Evolutionary conservation across 1,140 invertebrate genomes (phyloP).

Genomic region (Antheraea pernyi): DNA sequence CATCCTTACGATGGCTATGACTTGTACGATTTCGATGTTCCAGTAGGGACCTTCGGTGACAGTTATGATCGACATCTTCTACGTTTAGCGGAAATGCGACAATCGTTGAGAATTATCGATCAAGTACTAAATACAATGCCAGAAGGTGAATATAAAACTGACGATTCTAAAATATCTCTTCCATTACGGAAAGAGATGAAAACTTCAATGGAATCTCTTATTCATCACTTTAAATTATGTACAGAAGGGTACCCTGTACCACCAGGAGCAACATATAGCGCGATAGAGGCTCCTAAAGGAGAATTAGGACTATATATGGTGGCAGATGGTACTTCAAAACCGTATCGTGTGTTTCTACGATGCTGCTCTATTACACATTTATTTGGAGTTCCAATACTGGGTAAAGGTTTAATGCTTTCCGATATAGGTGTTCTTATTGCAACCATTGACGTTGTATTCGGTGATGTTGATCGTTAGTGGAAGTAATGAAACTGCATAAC

Average conservation of each 20-base stretch:
- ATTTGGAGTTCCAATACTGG: slow-evolving; percentile 81
- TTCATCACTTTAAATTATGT: slow-evolving; percentile 94
- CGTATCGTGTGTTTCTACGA: slow-evolving; percentile 90
- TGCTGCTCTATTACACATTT: slow-evolving; percentile 88
- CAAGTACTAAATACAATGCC: slow-evolving; percentile 95
- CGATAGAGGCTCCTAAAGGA: slow-evolving; percentile 90
- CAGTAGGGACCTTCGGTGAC: slow-evolving; percentile 90
- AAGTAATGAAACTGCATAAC: not conserved
- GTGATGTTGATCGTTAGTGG: slow-evolving; percentile 89
- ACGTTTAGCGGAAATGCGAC: slow-evolving; percentile 56
- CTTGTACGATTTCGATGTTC: slow-evolving; percentile 91
- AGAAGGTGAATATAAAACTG: slow-evolving; percentile 88
- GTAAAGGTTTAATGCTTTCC: slow-evolving; percentile 83
- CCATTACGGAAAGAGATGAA: slow-evolving; percentile 92
- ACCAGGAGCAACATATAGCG: slow-evolving; percentile 89
- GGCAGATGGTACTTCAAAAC: slow-evolving; percentile 89
- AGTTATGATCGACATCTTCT: slow-evolving; percentile 87
- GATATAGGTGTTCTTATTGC: slow-evolving; percentile 91
- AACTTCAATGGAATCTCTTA: slow-evolving; percentile 92
- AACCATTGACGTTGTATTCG: slow-evolving; percentile 92
- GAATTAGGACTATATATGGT: slow-evolving; percentile 94
- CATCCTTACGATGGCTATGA: slow-evolving; percentile 94
- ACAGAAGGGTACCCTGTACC: slow-evolving; percentile 91
- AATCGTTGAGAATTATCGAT: slow-evolving; percentile 64
- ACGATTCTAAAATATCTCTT: slow-evolving; percentile 91